Conservation (phyloP, 2,113 vertebrate species). For the Sphaerodactylus townsendi region DNA sequence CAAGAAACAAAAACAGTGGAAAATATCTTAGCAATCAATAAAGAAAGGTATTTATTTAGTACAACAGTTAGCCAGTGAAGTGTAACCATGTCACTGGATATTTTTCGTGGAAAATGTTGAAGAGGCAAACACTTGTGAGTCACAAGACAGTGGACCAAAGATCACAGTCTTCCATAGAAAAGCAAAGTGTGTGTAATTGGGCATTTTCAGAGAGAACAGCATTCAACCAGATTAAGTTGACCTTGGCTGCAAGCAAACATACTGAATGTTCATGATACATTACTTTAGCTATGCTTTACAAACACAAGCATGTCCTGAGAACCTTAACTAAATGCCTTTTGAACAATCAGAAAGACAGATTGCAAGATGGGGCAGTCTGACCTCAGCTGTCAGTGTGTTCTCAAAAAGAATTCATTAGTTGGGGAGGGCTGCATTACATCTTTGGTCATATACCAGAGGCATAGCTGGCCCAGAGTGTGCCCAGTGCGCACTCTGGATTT, state of each 20-base stretch:
- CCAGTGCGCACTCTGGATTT: too few relatives aligned
- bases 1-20: slow-evolving; percentile 53
- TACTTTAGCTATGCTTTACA: neutral
- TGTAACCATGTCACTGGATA: neutral
- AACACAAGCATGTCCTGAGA: neutral
- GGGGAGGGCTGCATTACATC: too few relatives aligned
- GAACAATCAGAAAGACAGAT: neutral
- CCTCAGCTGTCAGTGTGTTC: neutral
- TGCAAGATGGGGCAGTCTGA: neutral
- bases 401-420: neutral
- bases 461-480: too few relatives aligned
- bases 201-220: neutral
- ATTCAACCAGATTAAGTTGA: neutral
- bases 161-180: neutral
- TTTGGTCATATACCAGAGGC: too few relatives aligned
- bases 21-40: slow-evolving; percentile 22
- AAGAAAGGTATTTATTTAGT: slow-evolving; percentile 49
- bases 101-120: neutral
- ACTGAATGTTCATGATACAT: neutral
- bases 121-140: neutral
- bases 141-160: neutral
- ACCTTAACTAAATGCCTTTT: neutral
- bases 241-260: neutral
- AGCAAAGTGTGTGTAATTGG: neutral
- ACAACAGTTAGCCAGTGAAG: slow-evolving; percentile 14